phyloP scores from a whole-genome alignment of 1,140 invertebrate genomes.

The Hydropsyche tenuis region DNA sequence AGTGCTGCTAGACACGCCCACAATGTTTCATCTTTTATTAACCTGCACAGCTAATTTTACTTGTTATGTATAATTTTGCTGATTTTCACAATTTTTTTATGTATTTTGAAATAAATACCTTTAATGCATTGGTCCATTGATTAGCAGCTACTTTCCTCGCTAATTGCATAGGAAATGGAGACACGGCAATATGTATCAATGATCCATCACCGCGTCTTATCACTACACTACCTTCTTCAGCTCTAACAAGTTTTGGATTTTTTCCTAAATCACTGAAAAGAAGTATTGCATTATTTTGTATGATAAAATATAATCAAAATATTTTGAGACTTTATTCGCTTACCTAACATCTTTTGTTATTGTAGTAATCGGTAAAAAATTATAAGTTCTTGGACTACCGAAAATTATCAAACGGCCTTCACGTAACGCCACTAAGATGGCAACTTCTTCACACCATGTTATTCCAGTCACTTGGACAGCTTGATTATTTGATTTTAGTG shows the following conservation, averaged over 20 bases:
- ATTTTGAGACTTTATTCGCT: not conserved
- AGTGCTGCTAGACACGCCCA: slow-evolving; percentile 92
- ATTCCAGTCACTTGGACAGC: slow-evolving; percentile 61
- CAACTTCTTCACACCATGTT: slow-evolving; percentile 58
- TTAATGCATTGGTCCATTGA: slow-evolving; percentile 60
- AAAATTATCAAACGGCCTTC: slow-evolving; percentile 58
- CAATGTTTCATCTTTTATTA: slow-evolving; percentile 76
- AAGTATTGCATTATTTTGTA: slow-evolving; percentile 10
- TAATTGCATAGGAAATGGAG: slow-evolving; percentile 63
- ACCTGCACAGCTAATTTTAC: slow-evolving; percentile 58
- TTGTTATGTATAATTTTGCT: slow-evolving; percentile 8
- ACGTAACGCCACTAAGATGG: slow-evolving; percentile 57
- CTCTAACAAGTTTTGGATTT: slow-evolving; percentile 77
- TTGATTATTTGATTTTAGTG: slow-evolving; percentile 33
- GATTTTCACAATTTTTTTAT: not conserved
- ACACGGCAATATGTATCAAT: slow-evolving; percentile 63
- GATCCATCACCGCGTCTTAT: slow-evolving; percentile 65
- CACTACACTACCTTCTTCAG: slow-evolving; percentile 78
- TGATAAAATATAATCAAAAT: not conserved
- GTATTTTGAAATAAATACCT: slow-evolving; percentile 52
- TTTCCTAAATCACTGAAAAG: slow-evolving; percentile 70
- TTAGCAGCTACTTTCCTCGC: slow-evolving; percentile 65
- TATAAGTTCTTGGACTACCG: slow-evolving; percentile 57
- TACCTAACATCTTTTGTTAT: slow-evolving; percentile 58
- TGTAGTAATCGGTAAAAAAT: slow-evolving; percentile 57